Percentiles rank a stretch among this genome's conserved stretches.
Conservation (phyloP, 1,140 invertebrate species). For the Brachionus calyciflorus region DNA sequence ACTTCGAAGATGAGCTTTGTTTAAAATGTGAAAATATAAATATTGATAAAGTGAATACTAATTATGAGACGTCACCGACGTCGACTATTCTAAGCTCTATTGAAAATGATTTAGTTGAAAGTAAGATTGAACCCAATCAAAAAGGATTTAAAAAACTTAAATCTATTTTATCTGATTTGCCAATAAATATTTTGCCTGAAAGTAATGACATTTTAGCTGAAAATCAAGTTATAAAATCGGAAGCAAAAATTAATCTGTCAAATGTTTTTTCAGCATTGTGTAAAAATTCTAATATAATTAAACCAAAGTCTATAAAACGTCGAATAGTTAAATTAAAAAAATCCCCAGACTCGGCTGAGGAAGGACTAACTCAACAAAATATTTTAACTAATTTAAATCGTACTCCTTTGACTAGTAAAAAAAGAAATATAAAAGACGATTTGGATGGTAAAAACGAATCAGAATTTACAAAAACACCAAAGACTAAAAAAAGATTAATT, state of each 20-base stretch:
- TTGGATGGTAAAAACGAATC: not conserved
- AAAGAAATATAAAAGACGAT: not conserved
- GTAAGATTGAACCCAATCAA: not conserved
- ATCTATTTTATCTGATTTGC: conserved; percentile 22
- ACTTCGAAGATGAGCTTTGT: conserved; percentile 31
- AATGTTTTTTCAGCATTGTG: conserved; percentile 6
- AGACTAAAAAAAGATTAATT: conserved; percentile 11
- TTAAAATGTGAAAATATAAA: conserved; percentile 37
- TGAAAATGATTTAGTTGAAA: not conserved
- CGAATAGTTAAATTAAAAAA: not conserved
- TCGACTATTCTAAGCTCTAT: not conserved
- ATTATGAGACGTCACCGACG: not conserved
- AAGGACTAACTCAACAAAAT: not conserved
- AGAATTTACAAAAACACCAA: not conserved
- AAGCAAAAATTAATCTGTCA: not conserved
- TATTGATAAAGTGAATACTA: conserved; percentile 31
- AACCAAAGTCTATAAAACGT: not conserved
- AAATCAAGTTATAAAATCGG: not conserved
- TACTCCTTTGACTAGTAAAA: not conserved
- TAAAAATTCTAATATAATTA: not conserved
- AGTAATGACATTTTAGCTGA: not conserved
- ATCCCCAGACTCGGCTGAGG: conserved; percentile 6
- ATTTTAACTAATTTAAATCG: not conserved
- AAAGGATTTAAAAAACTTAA: conserved; percentile 28
- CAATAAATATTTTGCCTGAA: not conserved